phyloP scores from a whole-genome alignment of 2,888 invertebrate species.

The Abrostola triplasia region DNA sequence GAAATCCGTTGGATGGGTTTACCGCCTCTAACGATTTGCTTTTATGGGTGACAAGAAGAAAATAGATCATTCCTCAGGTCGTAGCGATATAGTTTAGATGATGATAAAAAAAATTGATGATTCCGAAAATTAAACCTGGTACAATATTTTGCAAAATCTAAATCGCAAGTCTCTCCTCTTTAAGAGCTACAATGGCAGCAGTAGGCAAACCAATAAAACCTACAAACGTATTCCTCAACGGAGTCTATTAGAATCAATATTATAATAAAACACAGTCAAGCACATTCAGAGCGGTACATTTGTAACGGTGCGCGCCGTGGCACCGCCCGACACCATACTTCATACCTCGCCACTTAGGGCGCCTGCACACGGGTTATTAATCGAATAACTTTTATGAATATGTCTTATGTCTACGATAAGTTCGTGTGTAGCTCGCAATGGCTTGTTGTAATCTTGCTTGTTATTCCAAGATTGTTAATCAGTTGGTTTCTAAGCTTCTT shows the following conservation, averaged over 20 bases:
- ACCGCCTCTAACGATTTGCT: too few species aligned
- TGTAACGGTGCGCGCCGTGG: constrained; percentile 46
- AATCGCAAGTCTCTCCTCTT: too few species aligned
- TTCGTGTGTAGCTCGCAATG: constrained; percentile 44
- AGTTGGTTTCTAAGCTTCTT: neutral
- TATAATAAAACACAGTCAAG: constrained; percentile 46
- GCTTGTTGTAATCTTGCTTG: constrained; percentile 15
- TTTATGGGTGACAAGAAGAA: too few species aligned
- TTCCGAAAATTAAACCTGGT: too few species aligned
- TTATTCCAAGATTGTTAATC: constrained; percentile 12
- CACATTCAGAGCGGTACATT: constrained; percentile 37
- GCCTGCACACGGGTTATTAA: constrained; percentile 43
- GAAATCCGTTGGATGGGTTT: too few species aligned
- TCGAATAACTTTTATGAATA: constrained; percentile 50
- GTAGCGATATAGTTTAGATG: too few species aligned
- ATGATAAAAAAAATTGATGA: too few species aligned
- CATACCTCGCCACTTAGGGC: constrained; percentile 51
- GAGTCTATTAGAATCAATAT: constrained; percentile 52
- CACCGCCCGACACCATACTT: constrained; percentile 73
- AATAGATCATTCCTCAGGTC: too few species aligned
- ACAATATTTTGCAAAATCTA: too few species aligned
- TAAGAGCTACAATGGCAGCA: neutral
- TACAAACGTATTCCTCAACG: constrained; percentile 9
- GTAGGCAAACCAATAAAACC: constrained; percentile 1
- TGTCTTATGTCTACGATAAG: constrained; percentile 40